phyloP scores from a whole-genome alignment of 1,140 invertebrate genomes.

The Centruroides vittatus region DNA sequence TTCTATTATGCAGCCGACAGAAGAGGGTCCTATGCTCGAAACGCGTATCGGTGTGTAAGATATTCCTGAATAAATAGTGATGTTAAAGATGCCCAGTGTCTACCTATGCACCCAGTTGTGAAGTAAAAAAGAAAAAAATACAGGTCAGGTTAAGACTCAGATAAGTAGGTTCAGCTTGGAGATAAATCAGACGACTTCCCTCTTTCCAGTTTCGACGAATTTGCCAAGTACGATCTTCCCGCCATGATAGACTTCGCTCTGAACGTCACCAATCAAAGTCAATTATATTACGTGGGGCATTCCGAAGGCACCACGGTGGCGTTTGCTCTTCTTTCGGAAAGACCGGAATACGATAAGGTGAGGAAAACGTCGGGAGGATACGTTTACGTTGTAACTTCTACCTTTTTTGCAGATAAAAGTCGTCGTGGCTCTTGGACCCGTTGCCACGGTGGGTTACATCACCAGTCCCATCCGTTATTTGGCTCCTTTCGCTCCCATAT shows the following conservation, averaged over 20 bases:
- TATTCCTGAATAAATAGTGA: too few relatives aligned
- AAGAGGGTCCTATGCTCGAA: too few relatives aligned
- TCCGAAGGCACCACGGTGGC: conserved; percentile 48
- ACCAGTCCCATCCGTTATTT: conserved; percentile 41
- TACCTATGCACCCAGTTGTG: too few relatives aligned
- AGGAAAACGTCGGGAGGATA: conserved; percentile 9
- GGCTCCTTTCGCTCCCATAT: conserved; percentile 24
- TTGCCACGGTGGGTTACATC: conserved; percentile 51
- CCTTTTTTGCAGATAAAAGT: conserved; percentile 20
- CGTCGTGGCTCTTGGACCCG: conserved; percentile 52
- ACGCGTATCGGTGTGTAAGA: too few relatives aligned
- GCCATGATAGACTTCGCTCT: conserved; percentile 33
- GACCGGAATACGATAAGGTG: conserved; percentile 49
- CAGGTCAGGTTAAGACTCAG: background rate
- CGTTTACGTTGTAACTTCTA: background rate
- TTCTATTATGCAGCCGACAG: too few relatives aligned
- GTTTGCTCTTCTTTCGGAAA: conserved; percentile 43
- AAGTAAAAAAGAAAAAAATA: background rate
- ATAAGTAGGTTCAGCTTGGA: background rate
- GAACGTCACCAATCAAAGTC: conserved; percentile 36
- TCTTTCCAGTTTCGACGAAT: conserved; percentile 24
- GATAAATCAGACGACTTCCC: too few relatives aligned
- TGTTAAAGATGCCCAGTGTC: too few relatives aligned
- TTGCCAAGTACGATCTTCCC: conserved; percentile 32
- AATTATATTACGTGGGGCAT: conserved; percentile 49